Evolutionary conservation across 2,113 vertebrate genomes (phyloP).

Genomic region (Cepphus grylle): DNA sequence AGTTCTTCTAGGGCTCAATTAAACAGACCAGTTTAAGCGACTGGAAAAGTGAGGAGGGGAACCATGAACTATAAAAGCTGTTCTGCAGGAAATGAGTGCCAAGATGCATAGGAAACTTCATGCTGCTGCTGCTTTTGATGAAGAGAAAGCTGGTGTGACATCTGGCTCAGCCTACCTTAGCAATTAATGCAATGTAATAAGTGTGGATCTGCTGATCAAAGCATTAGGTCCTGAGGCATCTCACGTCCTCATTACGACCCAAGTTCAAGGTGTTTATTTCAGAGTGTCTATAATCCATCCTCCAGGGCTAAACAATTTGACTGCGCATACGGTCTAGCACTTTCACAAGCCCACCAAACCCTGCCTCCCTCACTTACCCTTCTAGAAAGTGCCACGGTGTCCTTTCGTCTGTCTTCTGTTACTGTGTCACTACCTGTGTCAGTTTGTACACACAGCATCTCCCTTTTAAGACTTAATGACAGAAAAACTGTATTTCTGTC

Average conservation of each 20-base stretch:
- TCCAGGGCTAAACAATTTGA: background rate
- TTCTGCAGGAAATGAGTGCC: background rate
- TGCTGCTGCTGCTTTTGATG: background rate
- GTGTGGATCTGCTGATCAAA: slow-evolving; percentile 14
- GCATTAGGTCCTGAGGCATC: background rate
- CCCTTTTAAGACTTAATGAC: background rate
- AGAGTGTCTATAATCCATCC: background rate
- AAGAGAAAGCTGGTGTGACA: slow-evolving; percentile 1
- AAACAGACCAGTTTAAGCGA: background rate
- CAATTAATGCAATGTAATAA: background rate
- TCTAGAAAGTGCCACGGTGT: background rate
- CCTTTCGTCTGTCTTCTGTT: background rate
- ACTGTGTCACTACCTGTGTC: background rate
- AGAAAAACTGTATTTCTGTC: background rate
- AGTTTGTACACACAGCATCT: background rate
- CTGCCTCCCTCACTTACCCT: background rate
- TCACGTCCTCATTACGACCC: background rate
- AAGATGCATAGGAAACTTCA: background rate
- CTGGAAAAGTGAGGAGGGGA: background rate
- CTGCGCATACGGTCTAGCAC: background rate
- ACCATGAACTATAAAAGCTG: background rate
- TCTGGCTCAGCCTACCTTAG: background rate
- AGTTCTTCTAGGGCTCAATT: background rate
- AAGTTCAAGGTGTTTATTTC: slow-evolving; percentile 8
- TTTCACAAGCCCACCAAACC: background rate